A percentile compares a stretch with the other conserved stretches of the same genome.
Conservation (phyloP, 2,888 invertebrate species). For the Formica aserva region DNA sequence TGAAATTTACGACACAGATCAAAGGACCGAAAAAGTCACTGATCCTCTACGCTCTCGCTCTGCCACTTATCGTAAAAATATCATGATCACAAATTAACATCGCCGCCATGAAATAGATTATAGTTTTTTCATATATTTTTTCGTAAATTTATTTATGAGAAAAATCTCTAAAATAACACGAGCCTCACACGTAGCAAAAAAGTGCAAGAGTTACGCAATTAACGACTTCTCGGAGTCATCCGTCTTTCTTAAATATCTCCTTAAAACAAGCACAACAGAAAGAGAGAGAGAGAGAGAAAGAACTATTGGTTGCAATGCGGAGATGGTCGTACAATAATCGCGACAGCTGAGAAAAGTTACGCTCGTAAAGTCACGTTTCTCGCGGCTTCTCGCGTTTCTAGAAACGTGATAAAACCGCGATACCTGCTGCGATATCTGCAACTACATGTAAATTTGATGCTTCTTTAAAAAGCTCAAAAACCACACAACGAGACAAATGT, state of each 20-base stretch:
- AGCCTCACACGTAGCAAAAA: slow-evolving; percentile 14
- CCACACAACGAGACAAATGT: slow-evolving; percentile 4
- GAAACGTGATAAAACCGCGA: slow-evolving; percentile 26
- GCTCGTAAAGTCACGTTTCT: slow-evolving; percentile 30
- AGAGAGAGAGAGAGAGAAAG: background rate
- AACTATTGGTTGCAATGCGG: background rate
- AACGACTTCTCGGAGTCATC: slow-evolving; percentile 32
- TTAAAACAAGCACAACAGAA: background rate
- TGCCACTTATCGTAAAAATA: slow-evolving; percentile 32
- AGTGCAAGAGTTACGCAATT: slow-evolving; percentile 17
- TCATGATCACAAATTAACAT: slow-evolving; percentile 17
- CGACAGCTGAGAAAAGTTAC: slow-evolving; percentile 2
- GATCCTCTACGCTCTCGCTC: slow-evolving; percentile 5
- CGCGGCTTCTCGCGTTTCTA: slow-evolving; percentile 20
- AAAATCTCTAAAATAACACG: slow-evolving; percentile 28
- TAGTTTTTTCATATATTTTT: slow-evolving; percentile 20
- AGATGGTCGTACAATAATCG: slow-evolving; percentile 33
- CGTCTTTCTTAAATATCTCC: slow-evolving; percentile 5
- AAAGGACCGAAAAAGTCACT: background rate
- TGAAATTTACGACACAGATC: background rate
- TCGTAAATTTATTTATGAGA: slow-evolving; percentile 32
- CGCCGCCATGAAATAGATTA: background rate
- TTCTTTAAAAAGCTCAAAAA: background rate
- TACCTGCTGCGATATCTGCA: background rate
- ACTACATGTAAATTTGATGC: background rate